Conservation (phyloP, 2,113 vertebrate species). For the Bombycilla garrulus region DNA sequence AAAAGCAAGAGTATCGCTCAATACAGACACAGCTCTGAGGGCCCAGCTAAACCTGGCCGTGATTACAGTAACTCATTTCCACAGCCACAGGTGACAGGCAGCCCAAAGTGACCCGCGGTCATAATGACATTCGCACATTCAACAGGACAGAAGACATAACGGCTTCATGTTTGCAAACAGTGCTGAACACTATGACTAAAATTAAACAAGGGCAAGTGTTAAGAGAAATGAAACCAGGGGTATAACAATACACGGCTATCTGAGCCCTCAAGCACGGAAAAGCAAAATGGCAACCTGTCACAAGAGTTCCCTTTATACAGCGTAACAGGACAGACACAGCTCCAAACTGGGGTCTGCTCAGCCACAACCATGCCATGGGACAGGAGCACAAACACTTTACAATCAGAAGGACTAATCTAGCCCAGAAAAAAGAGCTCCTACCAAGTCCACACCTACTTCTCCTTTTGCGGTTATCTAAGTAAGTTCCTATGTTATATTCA, state of each 20-base stretch:
- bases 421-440: neutral
- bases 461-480: neutral
- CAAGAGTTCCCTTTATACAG: neutral
- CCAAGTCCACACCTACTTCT: neutral
- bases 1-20: neutral
- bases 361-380: rapidly evolving
- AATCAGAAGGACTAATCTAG: neutral
- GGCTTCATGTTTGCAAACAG: constrained; percentile 49
- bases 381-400: neutral
- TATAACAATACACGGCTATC: neutral
- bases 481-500: neutral
- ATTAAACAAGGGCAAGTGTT: constrained; percentile 36
- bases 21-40: neutral
- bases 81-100: constrained; percentile 56
- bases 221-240: neutral
- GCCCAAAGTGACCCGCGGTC: constrained; percentile 55
- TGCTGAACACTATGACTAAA: constrained; percentile 44
- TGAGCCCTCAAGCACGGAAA: neutral
- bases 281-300: neutral
- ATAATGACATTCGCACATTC: constrained; percentile 44
- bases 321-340: neutral
- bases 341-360: neutral
- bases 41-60: neutral
- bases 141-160: constrained; percentile 36
- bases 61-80: constrained; percentile 46